Base-by-base conservation (phyloP, 2,888 invertebrate species). In the Octodonta nipae region DNA sequence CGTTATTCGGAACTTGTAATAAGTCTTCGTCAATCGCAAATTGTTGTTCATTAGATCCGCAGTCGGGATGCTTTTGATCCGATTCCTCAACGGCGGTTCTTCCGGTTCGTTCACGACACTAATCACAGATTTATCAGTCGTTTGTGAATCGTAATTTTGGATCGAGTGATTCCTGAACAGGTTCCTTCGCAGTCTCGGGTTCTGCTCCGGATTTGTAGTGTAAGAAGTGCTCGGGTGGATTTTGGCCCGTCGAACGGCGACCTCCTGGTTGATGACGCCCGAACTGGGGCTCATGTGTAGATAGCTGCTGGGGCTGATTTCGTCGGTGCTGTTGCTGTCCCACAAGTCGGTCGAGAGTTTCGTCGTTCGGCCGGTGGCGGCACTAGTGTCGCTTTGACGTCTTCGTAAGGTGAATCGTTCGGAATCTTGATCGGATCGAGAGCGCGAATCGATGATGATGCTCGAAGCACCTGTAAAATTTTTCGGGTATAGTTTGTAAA, bases 1-100 rank as follows among this genome's bases (percentile, higher is more conserved):
- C n/a, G 71, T 67, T 22, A 83, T 52, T 57, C 76, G 77, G 52
- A 82, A 76, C 52, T 79, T 81, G 61, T 87, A 85, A 58, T 82
- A 86, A 51, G 49, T 55, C 42, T 54, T 60, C 13, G 55, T 56
- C 39, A 51, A 45, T 16, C 50, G 50, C 26, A 40, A 45, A 34
- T 47, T 49, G 27, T 38, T 35, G 38, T 54, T 57, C 34, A 52
- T 43, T 16, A 50, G 45, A 33, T 55, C 54, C 3, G 46, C 40
- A 15, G 70, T 67, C 33, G 71, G 71, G 43, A 70, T 63, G 17
- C 73, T 58, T 46, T 69, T 70, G 42, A 73, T 72, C 39, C 68
- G 67, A 47, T 65, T 73, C 50, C 64, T 61, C 30, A 70, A 24
- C 4, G 32, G 13, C 36, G 72, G 73, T 11, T 67, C 61, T 28